Evolutionary conservation across 2,888 invertebrate species (phyloP), one percentile per base, ranked within the genome.

Genomic region (Cyrtodaria siliqua): DNA sequence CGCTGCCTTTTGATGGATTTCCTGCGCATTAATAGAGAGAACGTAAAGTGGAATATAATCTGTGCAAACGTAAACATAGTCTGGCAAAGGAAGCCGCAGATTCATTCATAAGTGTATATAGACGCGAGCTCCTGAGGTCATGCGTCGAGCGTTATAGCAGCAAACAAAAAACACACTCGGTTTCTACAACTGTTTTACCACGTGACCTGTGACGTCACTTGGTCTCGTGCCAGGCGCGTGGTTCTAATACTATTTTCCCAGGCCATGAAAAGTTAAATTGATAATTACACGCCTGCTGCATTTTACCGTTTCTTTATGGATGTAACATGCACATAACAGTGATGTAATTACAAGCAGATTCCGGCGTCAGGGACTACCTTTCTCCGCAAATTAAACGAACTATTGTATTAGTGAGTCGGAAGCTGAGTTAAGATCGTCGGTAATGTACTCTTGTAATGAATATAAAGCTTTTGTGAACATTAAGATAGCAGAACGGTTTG

Each of bases 161-260:
- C 33, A 33, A 33, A 33, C 52, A 53, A 50, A 47, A 47, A 16
- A 47, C 47, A 47, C 50, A 4, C 23, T 50, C 20, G 20, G 23
- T 18, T 50, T 50, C 42, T 60, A 20, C 26, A n/a, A 42, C 53
- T 53, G 55, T 20, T 23, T 42, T 27, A 50, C 53, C 80, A 77
- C 67, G 70, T 80, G 80, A 60, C 29, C n/a, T 4, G 57, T 80
- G 76, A 80, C 76, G 80, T 80, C 73, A 74, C 27, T 47, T 74
- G 80, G 77, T 64, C 80, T 80, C 63, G 76, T 80, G 80, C 80
- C 80, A 80, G 71, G 70, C 76, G 73, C 80, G 76, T 80, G 76
- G 70, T 64, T 53, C 56, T 59, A 68, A 59, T 71, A 73, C 73
- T 73, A 77, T 80, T 73, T 80, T 80, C 80, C 80, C 80, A 80